A percentile compares a stretch with the other conserved stretches of the same genome.
phyloP scores from a whole-genome alignment of 2,113 vertebrate species.

The Telmatochromis sp. region DNA sequence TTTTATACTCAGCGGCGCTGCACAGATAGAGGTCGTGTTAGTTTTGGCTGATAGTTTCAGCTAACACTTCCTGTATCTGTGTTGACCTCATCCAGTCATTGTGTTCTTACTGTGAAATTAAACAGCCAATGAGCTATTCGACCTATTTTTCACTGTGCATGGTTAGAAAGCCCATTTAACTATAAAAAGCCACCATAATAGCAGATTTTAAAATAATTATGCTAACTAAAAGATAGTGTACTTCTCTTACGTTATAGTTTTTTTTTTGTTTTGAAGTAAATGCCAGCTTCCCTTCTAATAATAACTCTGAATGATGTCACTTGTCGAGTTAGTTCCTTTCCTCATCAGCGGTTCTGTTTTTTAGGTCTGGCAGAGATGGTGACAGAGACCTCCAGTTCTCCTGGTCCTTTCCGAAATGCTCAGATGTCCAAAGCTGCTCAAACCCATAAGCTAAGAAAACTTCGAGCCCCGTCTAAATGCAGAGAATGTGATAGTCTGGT shows the following conservation, averaged over 20 bases:
- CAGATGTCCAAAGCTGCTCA: conserved; percentile 94
- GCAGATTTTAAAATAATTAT: neutral
- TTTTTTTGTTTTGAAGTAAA: neutral
- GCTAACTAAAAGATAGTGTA: neutral
- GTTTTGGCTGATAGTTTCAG: conserved; percentile 17
- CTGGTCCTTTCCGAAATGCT: conserved; percentile 86
- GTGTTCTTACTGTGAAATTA: neutral
- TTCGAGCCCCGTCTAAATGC: conserved; percentile 92
- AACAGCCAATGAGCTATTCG: neutral
- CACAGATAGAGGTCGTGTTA: conserved; percentile 22
- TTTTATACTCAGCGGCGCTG: conserved; percentile 9
- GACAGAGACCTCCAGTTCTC: conserved; percentile 81
- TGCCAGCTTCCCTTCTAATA: neutral
- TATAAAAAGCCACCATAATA: neutral
- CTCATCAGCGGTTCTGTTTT: neutral
- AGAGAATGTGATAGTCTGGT: conserved; percentile 94
- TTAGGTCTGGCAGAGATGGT: conserved; percentile 85
- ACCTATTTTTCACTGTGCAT: neutral
- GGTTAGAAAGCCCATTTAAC: neutral
- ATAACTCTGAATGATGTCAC: neutral
- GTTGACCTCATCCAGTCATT: neutral
- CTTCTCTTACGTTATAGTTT: neutral
- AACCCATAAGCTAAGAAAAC: conserved; percentile 90
- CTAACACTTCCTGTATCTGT: conserved; percentile 34
- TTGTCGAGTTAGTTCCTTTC: neutral